A percentile compares a stretch with the other conserved stretches of the same genome.
phyloP scores from a whole-genome alignment of 2,888 invertebrate species.

The Sialis fuliginosa region DNA sequence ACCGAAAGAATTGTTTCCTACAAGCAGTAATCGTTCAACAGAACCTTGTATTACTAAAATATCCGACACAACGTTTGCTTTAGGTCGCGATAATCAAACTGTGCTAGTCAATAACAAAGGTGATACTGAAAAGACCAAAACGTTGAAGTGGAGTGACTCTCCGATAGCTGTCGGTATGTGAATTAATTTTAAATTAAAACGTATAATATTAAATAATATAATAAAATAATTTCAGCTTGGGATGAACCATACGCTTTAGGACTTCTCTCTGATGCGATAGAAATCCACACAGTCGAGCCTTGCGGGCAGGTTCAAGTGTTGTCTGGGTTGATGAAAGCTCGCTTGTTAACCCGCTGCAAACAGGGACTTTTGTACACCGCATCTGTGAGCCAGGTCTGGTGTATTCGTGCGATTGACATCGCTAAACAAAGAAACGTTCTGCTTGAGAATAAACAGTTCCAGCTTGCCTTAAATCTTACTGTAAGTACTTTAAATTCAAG shows the following conservation, averaged over 20 bases:
- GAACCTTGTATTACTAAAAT: constrained; percentile 73
- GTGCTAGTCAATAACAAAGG: constrained; percentile 67
- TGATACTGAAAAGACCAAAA: constrained; percentile 47
- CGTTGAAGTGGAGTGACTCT: constrained; percentile 63
- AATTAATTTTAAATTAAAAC: not conserved
- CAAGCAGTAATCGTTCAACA: constrained; percentile 55
- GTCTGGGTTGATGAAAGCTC: constrained; percentile 53
- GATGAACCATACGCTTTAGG: constrained; percentile 88
- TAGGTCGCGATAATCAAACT: constrained; percentile 75
- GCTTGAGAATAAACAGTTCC: constrained; percentile 80
- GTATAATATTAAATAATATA: too few species aligned
- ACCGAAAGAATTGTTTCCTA: constrained; percentile 69
- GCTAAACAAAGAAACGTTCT: constrained; percentile 70
- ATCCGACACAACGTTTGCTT: constrained; percentile 55
- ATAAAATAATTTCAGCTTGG: constrained; percentile 68
- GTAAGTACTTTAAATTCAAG: constrained; percentile 46
- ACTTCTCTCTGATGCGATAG: constrained; percentile 62
- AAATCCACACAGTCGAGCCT: constrained; percentile 67
- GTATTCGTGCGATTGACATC: constrained; percentile 63
- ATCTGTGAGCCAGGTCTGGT: constrained; percentile 78
- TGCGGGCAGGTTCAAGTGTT: constrained; percentile 65
- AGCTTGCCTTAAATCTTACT: constrained; percentile 78
- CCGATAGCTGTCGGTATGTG: constrained; percentile 47
- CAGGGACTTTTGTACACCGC: constrained; percentile 74
- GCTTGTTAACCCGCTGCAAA: constrained; percentile 53